Base-by-base conservation (phyloP, 2,888 invertebrate genomes). In the Synergus umbraculus region DNA sequence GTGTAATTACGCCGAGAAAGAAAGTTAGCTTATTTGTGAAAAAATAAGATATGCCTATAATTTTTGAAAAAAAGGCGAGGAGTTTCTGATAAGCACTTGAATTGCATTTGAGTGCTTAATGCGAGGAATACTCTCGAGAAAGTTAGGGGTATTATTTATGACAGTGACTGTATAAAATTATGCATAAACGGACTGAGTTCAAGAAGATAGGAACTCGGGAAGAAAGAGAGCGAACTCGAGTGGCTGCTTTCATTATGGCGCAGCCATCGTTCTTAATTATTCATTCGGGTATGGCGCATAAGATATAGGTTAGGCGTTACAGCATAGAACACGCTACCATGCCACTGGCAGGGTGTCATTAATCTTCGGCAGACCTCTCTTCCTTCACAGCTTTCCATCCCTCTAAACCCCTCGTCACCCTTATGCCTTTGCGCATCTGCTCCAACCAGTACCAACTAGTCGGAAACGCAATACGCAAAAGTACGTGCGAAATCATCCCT, bases 311-410 rank as follows among this genome's bases (percentile, higher is more conserved):
- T 85, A 81, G 82, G 82, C 82, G 84, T 79, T 83, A 84, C 83
- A 84, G 82, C 80, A 78, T 78, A 76, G 85, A 84, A 87, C 85
- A 86, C 83, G 85, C 85, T 84, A 85, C 77, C 82, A 76, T 86
- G 88, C 88, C 88, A 89, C 81, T 79, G 82, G 82, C 88, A 88
- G 86, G 82, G 85, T 83, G 83, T 88, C 88, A 88, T 89, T 89
- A 89, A 89, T 89, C 88, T 88, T 86, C 86, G 83, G 84, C 88
- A 88, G 88, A 83, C 84, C 85, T 86, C 86, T 81, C 76, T 76
- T 82, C 69, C 83, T 46, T 69, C 79, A 76, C 79, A 65, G 73
- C 54, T 54, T 73, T 73, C 73, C 37, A 37, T n/a, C 37, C 54
- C 73, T n/a, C 73, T 54, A 54, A 9, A 54, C 18, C 22, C n/a